Percentiles rank a stretch among this genome's conserved stretches.
Evolutionary conservation across 2,888 invertebrate species (phyloP).

Genomic region (Byasa hedistus): DNA sequence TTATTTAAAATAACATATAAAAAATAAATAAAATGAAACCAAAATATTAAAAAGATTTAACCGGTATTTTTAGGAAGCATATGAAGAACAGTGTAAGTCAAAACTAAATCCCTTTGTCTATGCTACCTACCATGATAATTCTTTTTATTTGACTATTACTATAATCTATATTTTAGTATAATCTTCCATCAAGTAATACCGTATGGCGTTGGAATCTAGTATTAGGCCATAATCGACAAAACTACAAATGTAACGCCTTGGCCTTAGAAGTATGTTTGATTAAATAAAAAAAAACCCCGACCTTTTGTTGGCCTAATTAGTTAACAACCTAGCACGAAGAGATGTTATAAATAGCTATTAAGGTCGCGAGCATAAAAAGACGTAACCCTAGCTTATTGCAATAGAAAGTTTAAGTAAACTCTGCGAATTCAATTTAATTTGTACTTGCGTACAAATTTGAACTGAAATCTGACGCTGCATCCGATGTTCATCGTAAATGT

Average conservation of each 20-base stretch:
- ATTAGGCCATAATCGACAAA: not conserved
- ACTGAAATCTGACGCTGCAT: not conserved
- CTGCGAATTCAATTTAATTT: not conserved
- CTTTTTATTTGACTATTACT: not conserved
- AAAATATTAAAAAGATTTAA: too few relatives aligned
- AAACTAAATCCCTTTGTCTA: not conserved
- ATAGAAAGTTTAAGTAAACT: not conserved
- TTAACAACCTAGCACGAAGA: conserved; percentile 18
- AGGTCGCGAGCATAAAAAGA: conserved; percentile 17
- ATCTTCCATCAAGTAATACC: not conserved
- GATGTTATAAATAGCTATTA: conserved; percentile 23
- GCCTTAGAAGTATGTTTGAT: conserved; percentile 24
- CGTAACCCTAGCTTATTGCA: conserved; percentile 8
- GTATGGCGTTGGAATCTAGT: not conserved
- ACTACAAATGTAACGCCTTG: conserved; percentile 19
- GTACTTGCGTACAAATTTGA: not conserved
- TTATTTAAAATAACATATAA: too few relatives aligned
- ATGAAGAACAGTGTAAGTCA: not conserved
- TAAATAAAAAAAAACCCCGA: conserved; percentile 22
- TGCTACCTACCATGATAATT: not conserved
- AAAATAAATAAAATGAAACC: too few relatives aligned
- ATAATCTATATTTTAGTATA: not conserved
- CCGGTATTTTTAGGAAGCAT: not conserved
- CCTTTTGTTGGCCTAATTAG: conserved; percentile 23
- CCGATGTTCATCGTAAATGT: not conserved